A percentile compares a stretch with the other conserved stretches of the same genome.
Evolutionary conservation across 2,113 vertebrate species (phyloP).

Genomic region (Poecile atricapillus): DNA sequence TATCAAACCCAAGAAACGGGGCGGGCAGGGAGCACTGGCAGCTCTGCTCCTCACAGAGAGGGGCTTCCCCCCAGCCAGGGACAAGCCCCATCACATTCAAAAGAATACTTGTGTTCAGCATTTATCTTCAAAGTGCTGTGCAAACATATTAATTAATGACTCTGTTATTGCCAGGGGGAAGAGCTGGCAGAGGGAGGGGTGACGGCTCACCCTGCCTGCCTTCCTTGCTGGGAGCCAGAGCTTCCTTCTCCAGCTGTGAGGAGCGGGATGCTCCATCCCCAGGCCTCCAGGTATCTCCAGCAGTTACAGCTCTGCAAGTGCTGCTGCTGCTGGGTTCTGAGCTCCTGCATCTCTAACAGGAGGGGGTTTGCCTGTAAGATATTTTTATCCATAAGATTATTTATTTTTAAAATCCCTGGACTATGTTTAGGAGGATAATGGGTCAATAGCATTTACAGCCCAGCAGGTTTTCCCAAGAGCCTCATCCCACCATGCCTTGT

Average conservation of each 20-base stretch:
- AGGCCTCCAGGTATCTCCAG: neutral
- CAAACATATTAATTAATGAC: neutral
- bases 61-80: neutral
- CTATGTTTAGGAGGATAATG: neutral
- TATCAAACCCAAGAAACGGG: neutral
- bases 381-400: neutral
- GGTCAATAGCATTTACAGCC: neutral
- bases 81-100: neutral
- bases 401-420: neutral
- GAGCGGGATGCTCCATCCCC: neutral
- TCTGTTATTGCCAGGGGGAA: neutral
- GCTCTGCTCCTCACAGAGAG: neutral
- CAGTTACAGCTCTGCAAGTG: neutral
- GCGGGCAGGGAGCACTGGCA: neutral
- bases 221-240: neutral
- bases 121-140: neutral
- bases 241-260: accelerated
- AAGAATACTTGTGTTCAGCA: neutral
- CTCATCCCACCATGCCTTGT: neutral
- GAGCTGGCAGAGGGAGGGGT: neutral
- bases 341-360: neutral
- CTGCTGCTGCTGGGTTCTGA: neutral
- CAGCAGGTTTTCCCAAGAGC: neutral
- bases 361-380: neutral
- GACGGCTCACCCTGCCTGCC: neutral